Percentiles rank a stretch among this genome's conserved stretches.
These are phyloP conservation scores for Steatornis caripensis DNA, from an alignment of 2,113 vertebrate species.

Conservation along the genomic window DNA sequence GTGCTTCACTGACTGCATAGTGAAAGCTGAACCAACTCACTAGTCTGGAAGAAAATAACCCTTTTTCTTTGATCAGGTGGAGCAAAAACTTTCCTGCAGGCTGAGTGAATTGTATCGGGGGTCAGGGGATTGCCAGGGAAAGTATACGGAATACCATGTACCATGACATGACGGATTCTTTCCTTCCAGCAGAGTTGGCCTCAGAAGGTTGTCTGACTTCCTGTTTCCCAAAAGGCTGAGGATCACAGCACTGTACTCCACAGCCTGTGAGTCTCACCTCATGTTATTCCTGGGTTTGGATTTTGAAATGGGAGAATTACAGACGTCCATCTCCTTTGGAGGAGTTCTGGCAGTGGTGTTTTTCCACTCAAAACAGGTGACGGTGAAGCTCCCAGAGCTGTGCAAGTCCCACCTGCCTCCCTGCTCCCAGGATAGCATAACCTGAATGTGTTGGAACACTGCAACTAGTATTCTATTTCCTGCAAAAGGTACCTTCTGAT, in stretches of 20 bases:
- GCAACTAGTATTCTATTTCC: not conserved
- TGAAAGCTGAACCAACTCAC: not conserved
- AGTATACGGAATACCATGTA: fast-evolving
- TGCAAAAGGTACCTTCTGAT: not conserved
- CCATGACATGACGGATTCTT: fast-evolving
- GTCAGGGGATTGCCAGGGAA: not conserved
- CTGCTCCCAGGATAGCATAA: not conserved
- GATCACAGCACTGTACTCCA: not conserved
- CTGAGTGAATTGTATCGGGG: not conserved
- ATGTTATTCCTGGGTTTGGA: not conserved
- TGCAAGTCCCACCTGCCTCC: not conserved
- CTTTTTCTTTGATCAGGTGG: not conserved
- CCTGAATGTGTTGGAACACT: not conserved
- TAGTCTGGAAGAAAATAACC: not conserved
- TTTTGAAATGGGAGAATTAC: not conserved
- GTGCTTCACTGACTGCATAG: not conserved
- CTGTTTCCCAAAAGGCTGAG: not conserved
- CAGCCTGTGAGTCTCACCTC: not conserved
- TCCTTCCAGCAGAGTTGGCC: not conserved
- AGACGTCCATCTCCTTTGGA: not conserved
- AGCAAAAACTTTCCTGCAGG: not conserved
- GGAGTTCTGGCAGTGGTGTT: not conserved
- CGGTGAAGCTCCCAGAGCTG: not conserved
- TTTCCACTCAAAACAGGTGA: not conserved
- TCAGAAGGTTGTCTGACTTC: not conserved